These are phyloP conservation scores for Dryas iulia DNA, from an alignment of 1,140 invertebrate genomes.

Conservation along the genomic window DNA sequence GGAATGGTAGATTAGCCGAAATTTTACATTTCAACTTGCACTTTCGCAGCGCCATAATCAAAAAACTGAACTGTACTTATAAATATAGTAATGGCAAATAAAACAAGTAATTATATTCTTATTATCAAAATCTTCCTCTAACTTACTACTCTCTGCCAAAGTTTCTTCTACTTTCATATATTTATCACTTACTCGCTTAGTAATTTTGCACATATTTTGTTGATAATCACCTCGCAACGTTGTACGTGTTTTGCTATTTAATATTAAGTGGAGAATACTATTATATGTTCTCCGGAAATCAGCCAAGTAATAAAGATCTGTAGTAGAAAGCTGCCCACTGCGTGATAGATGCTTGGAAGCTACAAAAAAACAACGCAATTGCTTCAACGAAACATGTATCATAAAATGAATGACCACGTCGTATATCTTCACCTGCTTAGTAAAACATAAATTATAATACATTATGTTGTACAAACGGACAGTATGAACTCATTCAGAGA, in stretches of 20 bases:
- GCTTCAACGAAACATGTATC: conserved; percentile 52
- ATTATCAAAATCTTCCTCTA: too few species aligned
- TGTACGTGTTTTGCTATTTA: neutral
- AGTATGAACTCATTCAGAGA: conserved; percentile 74
- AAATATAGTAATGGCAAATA: too few species aligned
- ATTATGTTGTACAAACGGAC: conserved; percentile 75
- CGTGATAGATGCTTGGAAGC: conserved; percentile 70
- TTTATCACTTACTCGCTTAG: neutral
- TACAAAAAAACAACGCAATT: conserved; percentile 74
- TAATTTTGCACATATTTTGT: neutral
- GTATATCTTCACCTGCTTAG: conserved; percentile 79
- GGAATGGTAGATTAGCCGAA: too few species aligned
- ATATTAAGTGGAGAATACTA: neutral
- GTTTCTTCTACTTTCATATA: neutral
- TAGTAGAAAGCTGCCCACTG: conserved; percentile 70
- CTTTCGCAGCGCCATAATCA: too few species aligned
- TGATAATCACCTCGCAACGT: neutral
- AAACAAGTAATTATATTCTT: too few species aligned
- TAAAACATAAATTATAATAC: conserved; percentile 80
- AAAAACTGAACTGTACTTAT: too few species aligned
- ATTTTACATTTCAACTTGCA: too few species aligned
- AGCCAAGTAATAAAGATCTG: conserved; percentile 70
- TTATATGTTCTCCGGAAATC: conserved; percentile 59
- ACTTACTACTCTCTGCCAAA: too few species aligned
- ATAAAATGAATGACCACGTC: conserved; percentile 58